Base-by-base conservation (phyloP, 2,888 invertebrate genomes). In the Yponomeuta plumbellus region DNA sequence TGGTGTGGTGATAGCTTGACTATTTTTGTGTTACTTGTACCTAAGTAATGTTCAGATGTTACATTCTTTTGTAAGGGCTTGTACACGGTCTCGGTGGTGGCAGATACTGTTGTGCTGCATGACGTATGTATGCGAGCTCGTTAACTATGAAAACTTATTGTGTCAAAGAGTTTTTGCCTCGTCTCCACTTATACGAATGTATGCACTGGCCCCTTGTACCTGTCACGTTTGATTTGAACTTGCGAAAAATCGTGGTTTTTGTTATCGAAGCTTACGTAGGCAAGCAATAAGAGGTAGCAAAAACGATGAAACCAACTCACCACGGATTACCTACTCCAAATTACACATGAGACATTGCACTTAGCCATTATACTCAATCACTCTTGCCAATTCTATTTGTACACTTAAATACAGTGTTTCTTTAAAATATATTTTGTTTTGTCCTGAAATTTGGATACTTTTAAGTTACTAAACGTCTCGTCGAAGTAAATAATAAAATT, bases 1-100 rank as follows among this genome's bases (percentile, higher is more conserved):
- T 67, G 84, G 79, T 90, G 90, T 91, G 88, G 88, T 90, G 84
- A 81, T 88, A 89, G 88, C 81, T 85, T 83, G 77, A 74, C 21
- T 39, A 40, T 39, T 76, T 72, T 77, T 80, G 76, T 82, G 72
- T 77, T 80, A 52, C 13, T 17, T 17, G 10, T 52, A 52, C 34
- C 34, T 8, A 34, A 8, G 34, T 34, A 34, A 34, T 5, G 34
- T 34, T 8, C 34, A 34, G 5, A 34, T 5, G 5, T 34, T 34
- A 34, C 34, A 5, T 34, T 34, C 5, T 34, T 34, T 34, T 34
- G 34, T 34, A 8, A 34, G 34, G 34, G 34, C 34, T 34, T 34
- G 34, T 34, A 34, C 34, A 34, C 34, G 8, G 5, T 34, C 5
- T 34, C 34, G 8, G 34, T 34, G 34, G 34, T 34, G 34, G 8